Conservation (phyloP, 2,113 vertebrate genomes). For the Hyperoodon ampullatus region DNA sequence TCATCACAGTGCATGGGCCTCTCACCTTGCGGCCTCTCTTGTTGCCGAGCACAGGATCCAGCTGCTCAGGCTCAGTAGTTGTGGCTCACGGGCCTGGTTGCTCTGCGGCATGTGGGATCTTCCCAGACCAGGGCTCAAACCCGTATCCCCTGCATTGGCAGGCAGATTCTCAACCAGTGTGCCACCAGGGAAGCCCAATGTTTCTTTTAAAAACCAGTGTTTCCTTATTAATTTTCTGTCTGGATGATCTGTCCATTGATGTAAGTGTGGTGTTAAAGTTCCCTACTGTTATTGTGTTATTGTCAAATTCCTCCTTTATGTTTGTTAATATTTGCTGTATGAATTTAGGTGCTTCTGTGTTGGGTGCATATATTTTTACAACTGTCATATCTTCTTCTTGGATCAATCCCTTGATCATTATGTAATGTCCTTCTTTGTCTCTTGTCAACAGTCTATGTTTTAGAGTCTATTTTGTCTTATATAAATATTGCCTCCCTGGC, state of each 20-base stretch:
- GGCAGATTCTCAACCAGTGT: too few relatives aligned
- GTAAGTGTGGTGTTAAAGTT: background rate
- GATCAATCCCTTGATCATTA: too few relatives aligned
- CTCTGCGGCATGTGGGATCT: too few relatives aligned
- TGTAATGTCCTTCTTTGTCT: background rate
- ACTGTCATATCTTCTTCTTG: background rate
- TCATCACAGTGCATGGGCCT: fast-evolving
- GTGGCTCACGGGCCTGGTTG: too few relatives aligned
- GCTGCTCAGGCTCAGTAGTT: too few relatives aligned
- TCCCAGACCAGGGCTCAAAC: too few relatives aligned
- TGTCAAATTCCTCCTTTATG: background rate
- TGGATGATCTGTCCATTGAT: background rate
- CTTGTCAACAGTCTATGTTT: background rate
- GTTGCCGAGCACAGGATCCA: too few relatives aligned
- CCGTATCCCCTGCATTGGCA: too few relatives aligned
- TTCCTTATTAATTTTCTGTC: background rate
- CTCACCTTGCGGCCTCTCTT: too few relatives aligned
- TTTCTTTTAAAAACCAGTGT: background rate
- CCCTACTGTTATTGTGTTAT: background rate
- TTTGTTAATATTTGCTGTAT: background rate
- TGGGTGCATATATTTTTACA: background rate
- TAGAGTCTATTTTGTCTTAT: background rate
- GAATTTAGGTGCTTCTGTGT: background rate
- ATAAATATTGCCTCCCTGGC: background rate
- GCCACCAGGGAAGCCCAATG: too few relatives aligned